These are phyloP conservation scores for Lepus townsendii DNA, from an alignment of 2,797 vertebrate species.

Conservation along the genomic window DNA sequence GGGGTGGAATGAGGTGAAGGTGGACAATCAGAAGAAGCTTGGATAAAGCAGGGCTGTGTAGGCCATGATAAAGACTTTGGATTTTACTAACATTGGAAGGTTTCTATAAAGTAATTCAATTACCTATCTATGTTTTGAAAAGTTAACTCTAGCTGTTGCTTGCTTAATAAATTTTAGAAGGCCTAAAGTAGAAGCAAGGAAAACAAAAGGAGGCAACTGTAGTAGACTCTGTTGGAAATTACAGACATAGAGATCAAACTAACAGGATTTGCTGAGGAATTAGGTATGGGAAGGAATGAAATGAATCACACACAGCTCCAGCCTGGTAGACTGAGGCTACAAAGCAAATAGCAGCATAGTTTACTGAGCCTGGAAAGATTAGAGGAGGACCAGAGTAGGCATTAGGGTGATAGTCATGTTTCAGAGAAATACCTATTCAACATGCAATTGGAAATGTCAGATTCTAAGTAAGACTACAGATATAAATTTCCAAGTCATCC, in stretches of 20 bases:
- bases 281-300: neutral
- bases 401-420: neutral
- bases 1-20: neutral
- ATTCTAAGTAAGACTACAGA: slow-evolving; percentile 3
- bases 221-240: neutral
- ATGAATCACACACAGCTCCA: neutral
- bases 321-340: neutral
- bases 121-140: slow-evolving; percentile 44
- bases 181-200: slow-evolving; percentile 24
- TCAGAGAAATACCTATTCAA: slow-evolving; percentile 34
- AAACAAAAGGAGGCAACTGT: neutral
- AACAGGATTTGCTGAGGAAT: neutral
- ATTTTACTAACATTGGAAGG: slow-evolving; percentile 33
- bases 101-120: slow-evolving; percentile 36
- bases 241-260: neutral
- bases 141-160: neutral
- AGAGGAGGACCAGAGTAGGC: neutral
- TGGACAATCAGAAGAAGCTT: neutral
- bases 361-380: slow-evolving; percentile 38
- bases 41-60: neutral
- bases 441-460: slow-evolving; percentile 4
- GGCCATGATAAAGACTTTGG: neutral
- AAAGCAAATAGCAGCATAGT: neutral
- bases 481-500: slow-evolving; percentile 44
- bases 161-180: slow-evolving; percentile 33